Evolutionary conservation across 2,888 invertebrate genomes (phyloP), one percentile per base, ranked within the genome.

Genomic region (Zygothrica quintamaculata): DNA sequence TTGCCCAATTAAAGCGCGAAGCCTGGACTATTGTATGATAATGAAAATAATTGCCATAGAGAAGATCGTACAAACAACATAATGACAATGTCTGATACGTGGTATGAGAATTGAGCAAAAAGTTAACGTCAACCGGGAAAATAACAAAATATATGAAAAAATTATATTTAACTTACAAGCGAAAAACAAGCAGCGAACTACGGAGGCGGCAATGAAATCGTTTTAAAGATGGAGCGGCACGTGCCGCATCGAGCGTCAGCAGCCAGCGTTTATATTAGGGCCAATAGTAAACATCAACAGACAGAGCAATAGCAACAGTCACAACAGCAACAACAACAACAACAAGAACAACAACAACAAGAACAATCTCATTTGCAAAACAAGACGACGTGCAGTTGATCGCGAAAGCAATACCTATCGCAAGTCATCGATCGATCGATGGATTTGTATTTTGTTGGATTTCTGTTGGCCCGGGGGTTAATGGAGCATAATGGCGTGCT

Each of bases 331-430:
- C 22, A 74, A 42, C 47, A 31, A 48, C 12, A 25, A 22, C 18
- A 22, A 56, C 25, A 56, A 26, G 44, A 39, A 36, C 50, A 51
- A 36, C 5, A 37, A 13, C 12, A 26, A 13, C 43, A 22, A 29
- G 7, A 29, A 29, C 29, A n/a, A n/a, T 16, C 62, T 53, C 58
- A 62, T 66, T 67, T 60, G 76, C 67, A 67, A 67, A 74, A 67
- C 57, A 59, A 60, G 72, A 43, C 81, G 85, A 82, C 82, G 87
- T 82, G 87, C 82, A 87, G 62, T 81, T 76, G 78, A 73, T 87
- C 85, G 84, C 78, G 82, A 73, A 84, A 65, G 48, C 80, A 62
- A 68, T 61, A 36, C 57, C 34, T 50, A 56, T 31, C 48, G 31
- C 46, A 31, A 15, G 31, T 36, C 36, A 58, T 33, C 57, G 55